A percentile compares a stretch with the other conserved stretches of the same genome.
Evolutionary conservation across 2,113 vertebrate genomes (phyloP).

Genomic region (Cottus gobio): DNA sequence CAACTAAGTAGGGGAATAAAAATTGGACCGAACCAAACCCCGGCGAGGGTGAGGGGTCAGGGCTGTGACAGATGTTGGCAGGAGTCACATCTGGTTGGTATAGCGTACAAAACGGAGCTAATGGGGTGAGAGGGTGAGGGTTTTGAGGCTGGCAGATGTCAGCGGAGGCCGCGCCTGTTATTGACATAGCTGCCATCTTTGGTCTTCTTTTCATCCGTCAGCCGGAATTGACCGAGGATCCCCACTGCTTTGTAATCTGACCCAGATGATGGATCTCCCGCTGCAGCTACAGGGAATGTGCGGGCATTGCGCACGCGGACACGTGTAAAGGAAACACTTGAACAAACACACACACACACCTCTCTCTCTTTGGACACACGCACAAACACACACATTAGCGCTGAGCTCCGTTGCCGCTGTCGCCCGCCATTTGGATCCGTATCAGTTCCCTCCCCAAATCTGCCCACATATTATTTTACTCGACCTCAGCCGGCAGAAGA

Average conservation of each 20-base stretch:
- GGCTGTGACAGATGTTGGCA: slow-evolving; percentile 61
- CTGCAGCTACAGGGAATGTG: slow-evolving; percentile 43
- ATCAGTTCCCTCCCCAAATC: slow-evolving; percentile 69
- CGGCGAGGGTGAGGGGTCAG: slow-evolving; percentile 33
- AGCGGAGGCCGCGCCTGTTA: slow-evolving; percentile 62
- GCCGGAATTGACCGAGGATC: slow-evolving; percentile 68
- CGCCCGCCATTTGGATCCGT: slow-evolving; percentile 71
- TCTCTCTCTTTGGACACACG: slow-evolving; percentile 27
- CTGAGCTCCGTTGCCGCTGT: slow-evolving; percentile 51
- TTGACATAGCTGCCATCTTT: slow-evolving; percentile 80
- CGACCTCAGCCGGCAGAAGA: slow-evolving; percentile 61
- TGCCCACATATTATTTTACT: slow-evolving; percentile 80
- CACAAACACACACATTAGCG: slow-evolving; percentile 31
- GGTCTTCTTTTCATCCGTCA: slow-evolving; percentile 73
- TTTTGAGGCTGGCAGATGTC: slow-evolving; percentile 75
- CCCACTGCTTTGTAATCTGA: slow-evolving; percentile 76
- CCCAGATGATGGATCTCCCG: slow-evolving; percentile 73
- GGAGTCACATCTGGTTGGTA: slow-evolving; percentile 69
- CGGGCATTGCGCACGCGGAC: slow-evolving; percentile 19
- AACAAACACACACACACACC: slow-evolving; percentile 57
- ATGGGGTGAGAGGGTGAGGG: slow-evolving; percentile 70
- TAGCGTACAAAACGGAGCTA: slow-evolving; percentile 56
- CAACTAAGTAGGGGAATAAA: slow-evolving; percentile 5
- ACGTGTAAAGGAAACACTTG: slow-evolving; percentile 60
- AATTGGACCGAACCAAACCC: background rate